These are phyloP conservation scores for Pyrocoelia pectoralis DNA, from an alignment of 2,888 invertebrate genomes.

Conservation along the genomic window DNA sequence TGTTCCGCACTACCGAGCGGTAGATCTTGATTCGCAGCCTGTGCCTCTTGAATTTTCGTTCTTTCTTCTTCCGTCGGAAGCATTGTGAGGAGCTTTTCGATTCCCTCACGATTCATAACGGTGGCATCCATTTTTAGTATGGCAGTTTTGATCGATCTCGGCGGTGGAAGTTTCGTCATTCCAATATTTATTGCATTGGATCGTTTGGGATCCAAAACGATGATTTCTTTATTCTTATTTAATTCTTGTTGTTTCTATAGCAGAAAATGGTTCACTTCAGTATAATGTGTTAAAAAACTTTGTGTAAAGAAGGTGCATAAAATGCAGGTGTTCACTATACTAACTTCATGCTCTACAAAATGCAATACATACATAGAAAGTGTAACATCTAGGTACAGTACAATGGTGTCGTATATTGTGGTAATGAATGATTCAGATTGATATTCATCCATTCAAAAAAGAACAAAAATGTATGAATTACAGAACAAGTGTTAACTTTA, in stretches of 20 bases:
- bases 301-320: no score
- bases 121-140: slow-evolving; percentile 99
- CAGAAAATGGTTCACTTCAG: no score
- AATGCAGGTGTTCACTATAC: not conserved
- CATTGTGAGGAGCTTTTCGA: slow-evolving; percentile 97
- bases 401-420: not conserved
- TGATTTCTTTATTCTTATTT: slow-evolving; percentile 88
- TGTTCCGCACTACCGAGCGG: slow-evolving; percentile 97
- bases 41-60: slow-evolving; percentile 95
- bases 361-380: not conserved
- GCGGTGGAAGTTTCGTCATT: slow-evolving; percentile 97
- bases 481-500: no score
- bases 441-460: no score
- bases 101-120: slow-evolving; percentile 97
- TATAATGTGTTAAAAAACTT: no score
- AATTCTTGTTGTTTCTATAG: slow-evolving; percentile 82
- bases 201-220: slow-evolving; percentile 94
- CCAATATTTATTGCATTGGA: slow-evolving; percentile 99
- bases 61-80: slow-evolving; percentile 92
- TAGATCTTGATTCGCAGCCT: slow-evolving; percentile 88
- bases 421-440: no score
- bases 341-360: slow-evolving; percentile 1
- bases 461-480: no score
- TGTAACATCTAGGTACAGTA: not conserved
- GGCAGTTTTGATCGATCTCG: slow-evolving; percentile 97